phyloP scores from a whole-genome alignment of 2,797 vertebrate genomes.

The Jordanella pulchra region DNA sequence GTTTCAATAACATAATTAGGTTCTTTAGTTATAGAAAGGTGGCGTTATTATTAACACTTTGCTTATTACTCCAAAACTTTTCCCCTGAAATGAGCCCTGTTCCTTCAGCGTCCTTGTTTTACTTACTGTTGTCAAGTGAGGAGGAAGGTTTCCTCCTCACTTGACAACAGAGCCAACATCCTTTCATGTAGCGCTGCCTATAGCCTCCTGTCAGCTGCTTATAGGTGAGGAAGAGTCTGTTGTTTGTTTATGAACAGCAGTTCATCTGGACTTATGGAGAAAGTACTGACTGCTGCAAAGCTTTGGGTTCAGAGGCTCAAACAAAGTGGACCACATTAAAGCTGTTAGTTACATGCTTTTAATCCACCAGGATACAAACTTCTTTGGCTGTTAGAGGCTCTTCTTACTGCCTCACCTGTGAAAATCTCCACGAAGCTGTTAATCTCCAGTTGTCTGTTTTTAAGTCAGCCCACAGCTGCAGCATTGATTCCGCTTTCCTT shows the following conservation, averaged over 20 bases:
- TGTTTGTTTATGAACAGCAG: conserved; percentile 5
- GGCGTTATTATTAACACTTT: not conserved
- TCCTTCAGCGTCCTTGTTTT: not conserved
- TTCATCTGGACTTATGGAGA: conserved; percentile 11
- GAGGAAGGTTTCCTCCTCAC: not conserved
- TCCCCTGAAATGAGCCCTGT: too few species aligned
- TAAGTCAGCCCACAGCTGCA: conserved; percentile 25
- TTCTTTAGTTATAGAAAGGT: not conserved
- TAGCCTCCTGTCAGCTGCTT: conserved; percentile 14
- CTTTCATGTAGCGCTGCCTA: not conserved
- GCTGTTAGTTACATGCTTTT: not conserved
- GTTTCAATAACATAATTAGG: not conserved
- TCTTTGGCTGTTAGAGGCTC: not conserved
- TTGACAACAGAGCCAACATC: conserved; percentile 10
- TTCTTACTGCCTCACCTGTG: conserved; percentile 5
- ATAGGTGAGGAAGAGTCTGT: conserved; percentile 7
- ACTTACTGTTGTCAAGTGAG: not conserved
- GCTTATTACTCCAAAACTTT: not conserved
- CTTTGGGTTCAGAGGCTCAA: not conserved
- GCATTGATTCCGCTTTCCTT: conserved; percentile 60
- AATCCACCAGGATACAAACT: not conserved
- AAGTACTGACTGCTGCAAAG: not conserved
- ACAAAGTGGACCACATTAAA: not conserved
- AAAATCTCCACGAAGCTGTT: conserved; percentile 1
- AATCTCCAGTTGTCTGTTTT: conserved; percentile 29